These are phyloP conservation scores for Ganaspis brasiliensis DNA, from an alignment of 2,888 invertebrate genomes.

Conservation along the genomic window DNA sequence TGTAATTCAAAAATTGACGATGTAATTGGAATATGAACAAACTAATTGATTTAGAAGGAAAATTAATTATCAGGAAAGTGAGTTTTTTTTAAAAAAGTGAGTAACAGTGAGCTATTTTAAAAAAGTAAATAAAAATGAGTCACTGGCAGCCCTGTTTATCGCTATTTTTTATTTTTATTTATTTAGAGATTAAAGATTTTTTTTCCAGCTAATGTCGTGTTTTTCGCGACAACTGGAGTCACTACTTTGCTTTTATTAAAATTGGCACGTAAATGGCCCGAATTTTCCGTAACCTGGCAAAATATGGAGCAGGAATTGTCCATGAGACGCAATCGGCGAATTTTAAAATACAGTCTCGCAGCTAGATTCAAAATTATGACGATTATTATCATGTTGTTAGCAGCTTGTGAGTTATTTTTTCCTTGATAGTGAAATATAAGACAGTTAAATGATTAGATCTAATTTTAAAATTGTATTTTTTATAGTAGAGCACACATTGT, in stretches of 20 bases:
- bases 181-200: no score
- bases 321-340: constrained; percentile 65
- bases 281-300: constrained; percentile 81
- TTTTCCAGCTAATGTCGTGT: constrained; percentile 78
- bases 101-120: no score
- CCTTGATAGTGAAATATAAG: constrained; percentile 13
- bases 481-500: constrained; percentile 85
- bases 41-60: no score
- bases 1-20: no score
- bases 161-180: no score
- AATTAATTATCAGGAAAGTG: no score
- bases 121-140: no score
- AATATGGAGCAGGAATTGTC: constrained; percentile 80
- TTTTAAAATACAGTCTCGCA: constrained; percentile 69
- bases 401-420: constrained; percentile 77
- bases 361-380: constrained; percentile 80
- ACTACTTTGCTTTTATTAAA: constrained; percentile 82
- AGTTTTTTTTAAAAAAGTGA: no score
- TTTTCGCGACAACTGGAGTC: constrained; percentile 82
- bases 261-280: constrained; percentile 82
- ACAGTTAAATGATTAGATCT: constrained; percentile 27
- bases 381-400: constrained; percentile 80
- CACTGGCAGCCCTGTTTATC: no score
- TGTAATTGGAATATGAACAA: no score
- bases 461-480: constrained; percentile 47